Conservation (phyloP, 64 coral and sea anemone genomes). For the Hydrozoanthus tunicans region DNA sequence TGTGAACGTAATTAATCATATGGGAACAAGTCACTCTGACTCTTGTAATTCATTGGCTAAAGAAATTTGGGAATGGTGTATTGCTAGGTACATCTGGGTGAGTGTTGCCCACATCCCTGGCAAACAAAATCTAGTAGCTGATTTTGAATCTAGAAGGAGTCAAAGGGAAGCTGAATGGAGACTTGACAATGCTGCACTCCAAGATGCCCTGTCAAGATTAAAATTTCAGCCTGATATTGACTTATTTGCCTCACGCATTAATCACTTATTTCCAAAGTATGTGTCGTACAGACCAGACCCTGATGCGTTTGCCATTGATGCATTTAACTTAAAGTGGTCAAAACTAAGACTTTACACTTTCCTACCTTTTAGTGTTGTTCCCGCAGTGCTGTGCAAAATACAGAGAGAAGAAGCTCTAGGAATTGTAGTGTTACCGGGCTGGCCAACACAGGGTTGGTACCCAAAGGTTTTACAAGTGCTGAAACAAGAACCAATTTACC, state of each 20-base stretch:
- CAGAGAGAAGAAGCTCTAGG: background rate
- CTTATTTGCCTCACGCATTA: slow-evolving; percentile 3
- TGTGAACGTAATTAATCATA: background rate
- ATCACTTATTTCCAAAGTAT: background rate
- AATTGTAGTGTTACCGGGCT: background rate
- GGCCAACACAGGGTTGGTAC: background rate
- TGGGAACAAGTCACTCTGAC: background rate
- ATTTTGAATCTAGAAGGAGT: background rate
- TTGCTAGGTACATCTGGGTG: background rate
- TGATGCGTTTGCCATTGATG: background rate
- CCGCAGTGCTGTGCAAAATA: background rate
- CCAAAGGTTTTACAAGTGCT: background rate
- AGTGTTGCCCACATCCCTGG: background rate
- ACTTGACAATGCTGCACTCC: background rate
- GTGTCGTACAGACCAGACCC: background rate
- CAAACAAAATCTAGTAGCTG: background rate
- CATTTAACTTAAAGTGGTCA: background rate
- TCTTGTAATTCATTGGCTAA: background rate
- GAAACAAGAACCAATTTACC: slow-evolving; percentile 61
- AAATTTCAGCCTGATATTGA: background rate
- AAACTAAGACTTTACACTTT: background rate
- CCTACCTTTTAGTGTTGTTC: background rate
- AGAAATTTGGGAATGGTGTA: background rate
- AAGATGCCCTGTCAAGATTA: background rate
- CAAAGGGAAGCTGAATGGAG: background rate